Base-by-base conservation (phyloP, 2,888 invertebrate genomes). In the Plebejus argus region DNA sequence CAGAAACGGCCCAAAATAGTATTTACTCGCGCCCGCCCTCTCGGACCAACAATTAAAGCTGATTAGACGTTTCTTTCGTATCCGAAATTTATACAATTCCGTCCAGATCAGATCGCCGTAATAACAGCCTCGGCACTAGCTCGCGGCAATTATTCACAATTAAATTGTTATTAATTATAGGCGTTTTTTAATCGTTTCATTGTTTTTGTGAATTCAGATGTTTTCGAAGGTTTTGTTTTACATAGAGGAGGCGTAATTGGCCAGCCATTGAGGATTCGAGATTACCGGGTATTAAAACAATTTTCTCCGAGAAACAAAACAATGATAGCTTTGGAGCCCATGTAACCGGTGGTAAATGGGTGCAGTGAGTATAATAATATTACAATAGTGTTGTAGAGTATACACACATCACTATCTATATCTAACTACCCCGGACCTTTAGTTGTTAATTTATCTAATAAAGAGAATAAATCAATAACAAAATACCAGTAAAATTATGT, bases 41-140 rank as follows among this genome's bases (percentile, higher is more conserved):
- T 33, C 28, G 18, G 86, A 85, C 87, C 87, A 83, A 87, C 88
- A 82, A 91, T 89, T 90, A 91, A 77, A 66, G 72, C 87, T 88
- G 90, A 92, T 92, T 91, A 91, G 84, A 86, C 86, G 88, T 88
- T 89, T 91, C 90, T 91, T 90, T 88, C 89, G 82, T 83, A 85
- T 86, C 84, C 86, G 86, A 88, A 90, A 90, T 91, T 89, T 89
- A 90, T 90, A 91, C 91, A 91, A 91, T 91, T 89, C 82, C 84
- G 86, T 87, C 88, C 86, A 87, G 90, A 91, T 91, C 87, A 83
- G 86, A 89, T 90, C 90, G 86, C 83, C 83, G 83, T 90, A 90
- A 90, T 91, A 88, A 90, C 84, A 90, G 89, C 39, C 28, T 84
- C 82, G 82, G 85, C 85, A 88, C 88, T 56, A 77, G 28, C 20